Evolutionary conservation across 2,888 invertebrate genomes (phyloP).

Genomic region (Amblyteles armatorius): DNA sequence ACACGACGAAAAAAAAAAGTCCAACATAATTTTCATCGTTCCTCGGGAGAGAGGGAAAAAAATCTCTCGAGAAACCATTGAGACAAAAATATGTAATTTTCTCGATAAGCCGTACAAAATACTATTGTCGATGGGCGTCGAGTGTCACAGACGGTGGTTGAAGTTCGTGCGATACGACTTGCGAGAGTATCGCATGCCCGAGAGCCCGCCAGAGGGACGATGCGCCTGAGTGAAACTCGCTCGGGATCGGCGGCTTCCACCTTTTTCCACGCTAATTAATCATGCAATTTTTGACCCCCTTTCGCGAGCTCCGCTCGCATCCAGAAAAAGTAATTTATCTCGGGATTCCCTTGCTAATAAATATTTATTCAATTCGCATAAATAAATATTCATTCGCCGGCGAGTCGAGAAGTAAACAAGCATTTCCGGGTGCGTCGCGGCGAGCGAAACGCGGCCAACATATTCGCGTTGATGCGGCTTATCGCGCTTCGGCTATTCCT

Average conservation of each 20-base stretch:
- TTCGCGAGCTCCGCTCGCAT: not conserved
- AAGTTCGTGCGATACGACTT: constrained; percentile 26
- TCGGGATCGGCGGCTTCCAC: constrained; percentile 1
- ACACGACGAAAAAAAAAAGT: not conserved
- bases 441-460: not conserved
- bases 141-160: constrained; percentile 22
- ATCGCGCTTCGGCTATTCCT: constrained; percentile 15
- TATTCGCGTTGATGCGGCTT: constrained; percentile 10
- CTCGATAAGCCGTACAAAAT: constrained; percentile 24
- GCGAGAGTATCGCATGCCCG: constrained; percentile 14
- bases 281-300: not conserved
- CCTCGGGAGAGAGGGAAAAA: not conserved
- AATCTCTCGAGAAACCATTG: not conserved
- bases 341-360: not conserved
- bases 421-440: not conserved
- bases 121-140: not conserved
- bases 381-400: not conserved
- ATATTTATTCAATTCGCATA: not conserved
- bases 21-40: constrained; percentile 13
- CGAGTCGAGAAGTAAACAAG: not conserved
- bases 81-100: constrained; percentile 11
- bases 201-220: constrained; percentile 10
- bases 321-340: not conserved
- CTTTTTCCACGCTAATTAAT: not conserved
- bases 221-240: constrained; percentile 42